Conservation (phyloP, 2,797 vertebrate species). For the Oreochromis mossambicus region DNA sequence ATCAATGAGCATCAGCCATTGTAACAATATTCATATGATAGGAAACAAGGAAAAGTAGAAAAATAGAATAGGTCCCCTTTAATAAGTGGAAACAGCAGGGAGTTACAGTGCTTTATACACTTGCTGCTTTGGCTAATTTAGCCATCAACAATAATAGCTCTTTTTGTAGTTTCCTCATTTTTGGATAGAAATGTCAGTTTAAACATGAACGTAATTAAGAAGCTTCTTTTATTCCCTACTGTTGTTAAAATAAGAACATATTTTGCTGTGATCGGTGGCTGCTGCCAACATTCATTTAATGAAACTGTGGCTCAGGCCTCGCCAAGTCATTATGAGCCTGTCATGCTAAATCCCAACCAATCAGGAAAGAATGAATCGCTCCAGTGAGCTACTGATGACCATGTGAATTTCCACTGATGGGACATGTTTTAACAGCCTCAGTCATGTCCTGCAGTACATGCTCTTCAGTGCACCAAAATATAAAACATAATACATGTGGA, state of each 20-base stretch:
- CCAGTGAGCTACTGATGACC: constrained; percentile 52
- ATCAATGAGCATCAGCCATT: neutral
- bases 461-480: constrained; percentile 43
- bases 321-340: constrained; percentile 60
- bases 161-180: neutral
- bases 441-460: constrained; percentile 12
- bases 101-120: neutral
- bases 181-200: constrained; percentile 26
- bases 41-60: neutral
- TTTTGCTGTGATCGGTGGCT: constrained; percentile 37
- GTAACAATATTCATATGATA: neutral
- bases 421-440: constrained; percentile 51
- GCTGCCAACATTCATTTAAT: constrained; percentile 51
- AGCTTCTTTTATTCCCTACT: neutral
- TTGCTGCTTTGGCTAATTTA: neutral
- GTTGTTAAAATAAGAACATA: constrained; percentile 23
- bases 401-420: constrained; percentile 49
- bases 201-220: constrained; percentile 34
- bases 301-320: constrained; percentile 31
- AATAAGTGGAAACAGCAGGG: constrained; percentile 6
- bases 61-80: neutral
- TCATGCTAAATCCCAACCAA: constrained; percentile 41
- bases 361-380: constrained; percentile 42
- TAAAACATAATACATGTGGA: constrained; percentile 28
- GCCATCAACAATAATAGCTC: neutral